Base-by-base conservation (phyloP, 2,113 vertebrate species). In the Pionites leucogaster region DNA sequence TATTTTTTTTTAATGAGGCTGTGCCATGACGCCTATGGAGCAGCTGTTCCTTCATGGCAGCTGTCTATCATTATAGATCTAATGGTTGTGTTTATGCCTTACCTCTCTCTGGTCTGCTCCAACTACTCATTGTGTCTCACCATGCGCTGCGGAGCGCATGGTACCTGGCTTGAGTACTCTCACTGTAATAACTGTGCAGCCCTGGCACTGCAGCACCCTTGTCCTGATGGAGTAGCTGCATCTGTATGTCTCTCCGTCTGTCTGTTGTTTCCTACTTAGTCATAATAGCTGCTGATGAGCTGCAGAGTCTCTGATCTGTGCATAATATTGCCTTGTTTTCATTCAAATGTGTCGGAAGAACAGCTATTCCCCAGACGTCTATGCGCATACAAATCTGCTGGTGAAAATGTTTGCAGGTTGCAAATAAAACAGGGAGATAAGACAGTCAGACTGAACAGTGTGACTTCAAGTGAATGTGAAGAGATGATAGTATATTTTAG, bases 91-190 rank as follows among this genome's bases (percentile, higher is more conserved):
- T 42, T 92, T 69, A 12, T 1, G 1, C 35, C 13, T n/a, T 39
- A 13, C 22, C 17, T 27, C 12, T n/a, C 27, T 84, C 35, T 49
- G 42, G 25, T 52, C 25, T 79, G 46, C 46, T 82, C 52, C 71
- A 69, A 0, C 17, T 31, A 20, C 37, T 39, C 35, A 2, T 9
- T 0, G 6, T 59, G 57, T 29, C 19, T 65, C 50, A 10, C n/a
- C 37, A 3, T 0, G 8, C 0, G 4, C 33, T 17, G n/a, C 4
- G 19, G 63, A 39, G 77, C 5, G 1, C 8, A 0, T 0, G 28
- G 60, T 15, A 10, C 49, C n/a, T 1, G 2, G 5, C 1, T 2
- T 1, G 4, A 42, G 57, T 18, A 4, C 62, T 25, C 44, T 64
- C 0, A 0, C 22, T 37, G 46, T 14, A 2, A 0, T 2, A 17